Base-by-base conservation (phyloP, 2,113 vertebrate genomes). In the Glaucomys volans region DNA sequence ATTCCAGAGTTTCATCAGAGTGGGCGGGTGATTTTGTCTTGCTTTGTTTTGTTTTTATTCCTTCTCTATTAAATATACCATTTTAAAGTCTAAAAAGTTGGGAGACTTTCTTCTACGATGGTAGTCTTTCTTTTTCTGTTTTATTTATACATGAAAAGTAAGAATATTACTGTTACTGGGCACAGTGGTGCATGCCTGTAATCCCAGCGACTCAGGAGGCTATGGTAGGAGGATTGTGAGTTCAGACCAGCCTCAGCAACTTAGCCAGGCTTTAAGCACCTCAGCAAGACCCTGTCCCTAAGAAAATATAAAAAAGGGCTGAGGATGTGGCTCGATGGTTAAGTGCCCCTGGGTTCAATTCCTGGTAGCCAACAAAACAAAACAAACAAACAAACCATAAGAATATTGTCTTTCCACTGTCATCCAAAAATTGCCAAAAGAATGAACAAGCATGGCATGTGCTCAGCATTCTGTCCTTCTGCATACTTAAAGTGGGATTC, bases 61-160 rank as follows among this genome's bases (percentile, higher is more conserved):
- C 44, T 90, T 84, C 40, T 37, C 42, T 81, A 64, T 52, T 81
- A n/a, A 59, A 44, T 82, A 3, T 24, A 72, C 10, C 35, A 74
- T 81, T 77, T 93, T 32, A 9, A 1, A 81, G 14, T 91, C 50
- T 88, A 97, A 93, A 92, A 77, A 24, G 5, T 22, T 77, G 40
- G 18, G 40, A 62, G 50, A 80, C 32, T 24, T 67, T 90, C 14
- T n/a, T 87, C 16, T 47, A 57, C 22, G 18, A 26, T n/a, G 28
- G 22, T 26, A 64, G 54, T 0, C 4, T 88, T 77, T 76, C 11
- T 80, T 77, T 79, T 74, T 52, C 62, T 32, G 22, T 69, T 79
- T 90, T 87, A 90, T 20, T 87, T 69, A 67, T 9, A 69, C 47
- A 69, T 82, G 40, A 92, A 62, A 35, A 80, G 47, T 57, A 20